phyloP scores from a whole-genome alignment of 2,797 vertebrate genomes.

The Tragopan temminckii region DNA sequence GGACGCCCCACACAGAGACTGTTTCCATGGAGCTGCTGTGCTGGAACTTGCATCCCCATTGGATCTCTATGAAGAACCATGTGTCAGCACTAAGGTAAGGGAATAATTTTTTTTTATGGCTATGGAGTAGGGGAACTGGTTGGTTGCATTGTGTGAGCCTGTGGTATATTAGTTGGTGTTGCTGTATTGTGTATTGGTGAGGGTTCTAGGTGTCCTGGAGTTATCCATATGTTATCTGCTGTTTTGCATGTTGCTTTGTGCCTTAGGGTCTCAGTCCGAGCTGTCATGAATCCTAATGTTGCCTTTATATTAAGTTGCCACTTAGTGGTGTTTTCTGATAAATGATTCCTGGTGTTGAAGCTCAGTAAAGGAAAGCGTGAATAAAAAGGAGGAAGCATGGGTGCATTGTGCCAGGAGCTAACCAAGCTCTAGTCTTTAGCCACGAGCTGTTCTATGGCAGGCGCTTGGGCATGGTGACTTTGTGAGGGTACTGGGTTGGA shows the following conservation, averaged over 20 bases:
- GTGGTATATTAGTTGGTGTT: neutral
- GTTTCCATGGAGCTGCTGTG: fast-evolving
- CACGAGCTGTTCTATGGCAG: neutral
- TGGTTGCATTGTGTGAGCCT: fast-evolving
- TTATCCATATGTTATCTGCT: neutral
- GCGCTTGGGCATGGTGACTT: neutral
- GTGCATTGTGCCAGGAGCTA: neutral
- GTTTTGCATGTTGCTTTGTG: fast-evolving
- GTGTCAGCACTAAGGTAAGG: neutral
- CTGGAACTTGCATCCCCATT: fast-evolving
- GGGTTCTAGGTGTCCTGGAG: fast-evolving
- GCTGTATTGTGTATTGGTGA: fast-evolving
- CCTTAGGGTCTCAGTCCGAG: neutral
- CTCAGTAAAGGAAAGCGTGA: neutral
- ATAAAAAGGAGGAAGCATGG: neutral
- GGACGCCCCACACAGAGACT: too few species aligned
- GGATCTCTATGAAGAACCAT: fast-evolving
- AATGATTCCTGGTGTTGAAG: neutral
- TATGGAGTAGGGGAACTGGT: neutral
- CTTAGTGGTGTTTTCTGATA: neutral
- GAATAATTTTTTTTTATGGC: neutral
- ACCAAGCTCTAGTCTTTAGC: neutral
- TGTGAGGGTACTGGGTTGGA: neutral
- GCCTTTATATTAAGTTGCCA: neutral
- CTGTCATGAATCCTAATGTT: neutral